Conservation (phyloP, 2,888 invertebrate species). For the Amiota minor region DNA sequence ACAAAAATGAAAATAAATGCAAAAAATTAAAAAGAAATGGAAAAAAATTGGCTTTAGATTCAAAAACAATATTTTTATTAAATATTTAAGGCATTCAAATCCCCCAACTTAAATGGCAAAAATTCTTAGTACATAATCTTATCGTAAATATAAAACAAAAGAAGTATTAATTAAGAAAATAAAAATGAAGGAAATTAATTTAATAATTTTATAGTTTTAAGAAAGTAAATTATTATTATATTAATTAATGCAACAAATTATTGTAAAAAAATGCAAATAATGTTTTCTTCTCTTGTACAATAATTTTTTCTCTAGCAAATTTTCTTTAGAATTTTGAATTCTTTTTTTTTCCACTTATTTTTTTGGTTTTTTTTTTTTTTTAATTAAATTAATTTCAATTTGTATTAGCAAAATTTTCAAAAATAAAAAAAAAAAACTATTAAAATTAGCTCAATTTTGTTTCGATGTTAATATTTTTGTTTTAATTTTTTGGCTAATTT, state of each 20-base stretch:
- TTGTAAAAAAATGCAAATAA: not conserved
- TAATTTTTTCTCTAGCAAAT: conserved; percentile 28
- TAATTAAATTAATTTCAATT: not conserved
- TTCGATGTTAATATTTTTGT: not conserved
- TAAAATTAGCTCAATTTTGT: conserved; percentile 24
- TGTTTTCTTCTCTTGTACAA: not conserved
- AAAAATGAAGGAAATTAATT: conserved; percentile 34
- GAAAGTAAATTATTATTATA: not conserved
- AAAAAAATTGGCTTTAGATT: conserved; percentile 32
- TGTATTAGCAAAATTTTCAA: conserved; percentile 16
- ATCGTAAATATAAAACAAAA: conserved; percentile 20
- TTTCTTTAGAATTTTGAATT: conserved; percentile 29
- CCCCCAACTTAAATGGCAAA: conserved; percentile 25
- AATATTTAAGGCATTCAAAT: conserved; percentile 14
- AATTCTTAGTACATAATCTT: conserved; percentile 28
- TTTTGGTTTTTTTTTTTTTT: not conserved
- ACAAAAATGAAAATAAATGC: conserved; percentile 4
- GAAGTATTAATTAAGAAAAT: conserved; percentile 1
- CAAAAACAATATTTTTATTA: not conserved
- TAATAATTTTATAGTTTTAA: not conserved
- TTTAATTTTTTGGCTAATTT: not conserved
- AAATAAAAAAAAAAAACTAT: not conserved
- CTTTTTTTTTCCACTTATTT: not conserved
- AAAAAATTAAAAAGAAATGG: not conserved
- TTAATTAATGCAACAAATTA: no score